Evolutionary conservation across 2,797 vertebrate genomes (phyloP), one percentile per base, ranked within the genome.

Genomic region (Momotus momota): DNA sequence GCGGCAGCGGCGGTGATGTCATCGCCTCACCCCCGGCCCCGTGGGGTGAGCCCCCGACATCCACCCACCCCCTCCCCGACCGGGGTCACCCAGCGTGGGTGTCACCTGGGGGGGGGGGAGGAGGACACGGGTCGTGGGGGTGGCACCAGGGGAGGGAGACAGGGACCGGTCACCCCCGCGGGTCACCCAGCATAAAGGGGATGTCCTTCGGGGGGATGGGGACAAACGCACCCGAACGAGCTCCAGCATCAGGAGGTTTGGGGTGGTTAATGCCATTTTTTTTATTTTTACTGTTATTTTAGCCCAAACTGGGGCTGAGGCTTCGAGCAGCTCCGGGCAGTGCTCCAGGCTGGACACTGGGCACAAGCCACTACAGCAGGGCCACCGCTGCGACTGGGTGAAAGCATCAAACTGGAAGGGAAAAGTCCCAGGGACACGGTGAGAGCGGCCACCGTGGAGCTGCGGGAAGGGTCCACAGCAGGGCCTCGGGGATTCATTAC

Each of bases 1-100:
- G 98, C 97, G 91, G 81, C 94, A 87, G 97, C 96, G 97, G 97
- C 97, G 98, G 98, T 99, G 98, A 99, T 98, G 99, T 99, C 99
- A 99, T 97, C 46, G 73, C 60, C 84, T 62, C 57, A 6, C 88
- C 95, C 71, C 90, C 95, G 35, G 6, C 7, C 33, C 33, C 29
- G 10, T 3, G 26, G 33, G 25, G 65, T 60, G 71, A 82, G 35
- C 35, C 41, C 41, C 41, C 41, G 41, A 43, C 41, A 12, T 10
- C 41, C 41, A 43, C 41, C 9, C 35, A 31, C 7, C 27, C 48
- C 7, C 66, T 35, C 35, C 35, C 35, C 35, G 26, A 26, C 18
- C 25, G 15, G 8, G 23, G 21, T 38, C 40, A 33, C 13, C 62
- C 62, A 29, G 31, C 19, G 41, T 29, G 27, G 61, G 23, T 26